Evolutionary conservation across 2,113 vertebrate species (phyloP).

Genomic region (Ceyx margarethae): DNA sequence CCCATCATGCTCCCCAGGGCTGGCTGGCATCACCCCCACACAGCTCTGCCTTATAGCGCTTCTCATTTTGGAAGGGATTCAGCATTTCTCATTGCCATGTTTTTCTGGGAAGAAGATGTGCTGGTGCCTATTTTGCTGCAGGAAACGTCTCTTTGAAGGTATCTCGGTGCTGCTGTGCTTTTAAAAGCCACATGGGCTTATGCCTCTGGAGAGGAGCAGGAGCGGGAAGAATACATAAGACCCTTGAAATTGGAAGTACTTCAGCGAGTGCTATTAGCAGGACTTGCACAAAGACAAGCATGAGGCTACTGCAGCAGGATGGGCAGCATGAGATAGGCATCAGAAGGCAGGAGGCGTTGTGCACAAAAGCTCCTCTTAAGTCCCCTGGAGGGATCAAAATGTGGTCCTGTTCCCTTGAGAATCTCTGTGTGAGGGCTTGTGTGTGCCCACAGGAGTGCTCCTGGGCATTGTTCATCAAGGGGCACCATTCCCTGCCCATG

Average conservation of each 20-base stretch:
- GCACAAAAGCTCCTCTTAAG: neutral
- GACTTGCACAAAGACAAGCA: neutral
- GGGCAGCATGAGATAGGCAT: neutral
- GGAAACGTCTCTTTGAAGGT: neutral
- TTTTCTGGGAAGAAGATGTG: neutral
- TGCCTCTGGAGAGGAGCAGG: neutral
- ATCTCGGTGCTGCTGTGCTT: neutral
- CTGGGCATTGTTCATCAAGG: accelerated
- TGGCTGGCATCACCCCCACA: neutral
- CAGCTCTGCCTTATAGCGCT: neutral
- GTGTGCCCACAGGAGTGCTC: accelerated
- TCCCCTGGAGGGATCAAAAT: neutral
- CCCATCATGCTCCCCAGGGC: too few species aligned
- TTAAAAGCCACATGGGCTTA: neutral
- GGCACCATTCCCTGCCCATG: accelerated
- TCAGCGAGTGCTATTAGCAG: accelerated
- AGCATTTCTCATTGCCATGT: neutral
- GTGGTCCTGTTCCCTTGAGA: accelerated
- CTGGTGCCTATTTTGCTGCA: accelerated
- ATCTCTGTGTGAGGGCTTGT: accelerated
- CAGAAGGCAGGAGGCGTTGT: neutral
- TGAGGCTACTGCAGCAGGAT: accelerated
- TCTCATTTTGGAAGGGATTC: neutral
- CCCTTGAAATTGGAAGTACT: neutral
- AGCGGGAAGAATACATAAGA: neutral